Conservation (phyloP, 2,888 invertebrate genomes). For the Polyommatus icarus region DNA sequence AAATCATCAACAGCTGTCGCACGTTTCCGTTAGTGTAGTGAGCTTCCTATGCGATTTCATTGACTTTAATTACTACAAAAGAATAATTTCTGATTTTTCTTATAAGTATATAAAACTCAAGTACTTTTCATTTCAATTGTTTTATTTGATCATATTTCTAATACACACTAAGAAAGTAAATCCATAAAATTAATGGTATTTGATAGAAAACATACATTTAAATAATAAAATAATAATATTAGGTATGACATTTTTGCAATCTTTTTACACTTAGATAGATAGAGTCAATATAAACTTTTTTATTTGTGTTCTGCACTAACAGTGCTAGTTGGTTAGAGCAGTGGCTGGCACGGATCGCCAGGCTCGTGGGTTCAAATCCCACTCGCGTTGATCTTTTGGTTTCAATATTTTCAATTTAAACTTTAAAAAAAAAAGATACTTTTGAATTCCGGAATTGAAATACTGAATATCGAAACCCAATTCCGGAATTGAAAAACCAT, state of each 20-base stretch:
- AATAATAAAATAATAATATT: not conserved
- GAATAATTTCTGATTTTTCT: too few species aligned
- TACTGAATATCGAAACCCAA: too few species aligned
- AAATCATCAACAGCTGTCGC: too few species aligned
- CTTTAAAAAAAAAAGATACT: not conserved
- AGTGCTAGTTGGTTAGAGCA: slow-evolving; percentile 1
- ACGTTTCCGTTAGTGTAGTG: too few species aligned
- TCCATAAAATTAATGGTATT: slow-evolving; percentile 1
- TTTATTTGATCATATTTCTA: slow-evolving; percentile 1
- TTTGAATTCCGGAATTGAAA: not conserved
- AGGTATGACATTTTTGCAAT: not conserved
- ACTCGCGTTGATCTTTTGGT: slow-evolving; percentile 1
- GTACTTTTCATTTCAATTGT: slow-evolving; percentile 1
- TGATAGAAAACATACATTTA: not conserved
- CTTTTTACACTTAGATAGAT: too few species aligned
- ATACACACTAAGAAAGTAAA: slow-evolving; percentile 1
- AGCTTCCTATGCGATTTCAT: too few species aligned
- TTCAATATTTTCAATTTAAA: not conserved
- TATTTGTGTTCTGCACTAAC: not conserved
- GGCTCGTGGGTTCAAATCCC: slow-evolving; percentile 1
- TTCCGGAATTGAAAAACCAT: slow-evolving; percentile 1
- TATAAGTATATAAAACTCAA: not conserved
- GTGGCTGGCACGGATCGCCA: slow-evolving; percentile 1
- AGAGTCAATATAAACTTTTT: not conserved
- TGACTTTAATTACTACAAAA: too few species aligned